phyloP scores from a whole-genome alignment of 2,888 invertebrate genomes.

The Coenonympha arcania region DNA sequence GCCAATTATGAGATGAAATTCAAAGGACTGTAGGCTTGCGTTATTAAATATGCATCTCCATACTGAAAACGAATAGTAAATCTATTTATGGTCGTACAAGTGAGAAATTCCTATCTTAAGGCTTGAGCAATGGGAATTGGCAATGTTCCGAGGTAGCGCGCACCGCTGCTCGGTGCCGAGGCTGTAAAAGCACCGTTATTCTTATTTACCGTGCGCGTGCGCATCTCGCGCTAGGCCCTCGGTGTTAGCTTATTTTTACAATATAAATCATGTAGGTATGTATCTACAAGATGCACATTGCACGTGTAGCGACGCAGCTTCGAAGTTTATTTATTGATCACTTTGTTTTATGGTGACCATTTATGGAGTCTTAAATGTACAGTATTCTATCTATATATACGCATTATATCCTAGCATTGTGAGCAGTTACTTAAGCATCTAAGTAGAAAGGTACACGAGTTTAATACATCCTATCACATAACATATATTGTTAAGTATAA shows the following conservation, averaged over 20 bases:
- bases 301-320: conserved; percentile 23
- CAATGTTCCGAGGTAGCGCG: conserved; percentile 64
- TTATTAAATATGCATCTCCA: conserved; percentile 26
- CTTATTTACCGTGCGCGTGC: conserved; percentile 70
- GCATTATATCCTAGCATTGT: background rate
- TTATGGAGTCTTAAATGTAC: conserved; percentile 6
- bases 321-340: conserved; percentile 24
- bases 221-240: conserved; percentile 65
- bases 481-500: too few species aligned
- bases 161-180: conserved; percentile 45
- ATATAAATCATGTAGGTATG: too few species aligned
- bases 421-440: too few species aligned
- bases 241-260: conserved; percentile 50
- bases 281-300: conserved; percentile 22
- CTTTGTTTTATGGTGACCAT: conserved; percentile 7
- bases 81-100: conserved; percentile 59
- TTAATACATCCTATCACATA: too few species aligned
- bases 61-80: conserved; percentile 49
- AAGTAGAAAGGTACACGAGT: background rate
- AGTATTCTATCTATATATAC: background rate
- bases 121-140: conserved; percentile 70
- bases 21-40: conserved; percentile 26
- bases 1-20: conserved; percentile 27
- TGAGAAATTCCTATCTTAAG: conserved; percentile 68
- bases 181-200: conserved; percentile 71